Conservation (phyloP, 2,888 invertebrate genomes). For the Trisateles emortualis region DNA sequence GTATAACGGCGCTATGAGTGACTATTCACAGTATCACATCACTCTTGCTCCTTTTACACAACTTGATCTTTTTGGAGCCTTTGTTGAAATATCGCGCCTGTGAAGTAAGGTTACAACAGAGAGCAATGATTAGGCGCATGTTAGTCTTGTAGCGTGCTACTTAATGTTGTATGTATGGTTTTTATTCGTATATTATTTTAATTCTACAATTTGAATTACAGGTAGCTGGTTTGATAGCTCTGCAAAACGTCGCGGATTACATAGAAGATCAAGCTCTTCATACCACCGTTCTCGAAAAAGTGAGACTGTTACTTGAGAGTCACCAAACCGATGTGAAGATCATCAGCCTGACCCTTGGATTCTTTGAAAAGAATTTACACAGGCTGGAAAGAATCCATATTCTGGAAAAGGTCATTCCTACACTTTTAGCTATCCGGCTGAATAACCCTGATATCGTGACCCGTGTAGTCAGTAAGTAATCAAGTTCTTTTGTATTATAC, state of each 20-base stretch:
- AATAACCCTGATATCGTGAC: constrained; percentile 96
- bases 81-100: too few relatives aligned
- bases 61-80: too few relatives aligned
- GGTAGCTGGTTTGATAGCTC: constrained; percentile 96
- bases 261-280: constrained; percentile 94
- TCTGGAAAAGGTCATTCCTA: constrained; percentile 95
- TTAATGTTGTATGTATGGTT: not conserved
- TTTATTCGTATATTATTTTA: constrained; percentile 7
- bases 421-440: constrained; percentile 94
- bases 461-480: constrained; percentile 97
- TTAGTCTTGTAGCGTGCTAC: constrained; percentile 4
- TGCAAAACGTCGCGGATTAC: constrained; percentile 94
- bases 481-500: too few relatives aligned
- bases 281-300: constrained; percentile 93
- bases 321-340: constrained; percentile 93
- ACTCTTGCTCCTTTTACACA: too few relatives aligned
- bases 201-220: constrained; percentile 66
- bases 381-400: constrained; percentile 95
- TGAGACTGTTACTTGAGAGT: constrained; percentile 93
- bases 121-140: too few relatives aligned
- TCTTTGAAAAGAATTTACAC: constrained; percentile 93
- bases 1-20: constrained; percentile 3
- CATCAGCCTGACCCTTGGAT: constrained; percentile 91
- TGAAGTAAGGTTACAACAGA: too few relatives aligned
- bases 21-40: too few relatives aligned